These are phyloP conservation scores for Gasteruption jaculator DNA, from an alignment of 2,888 invertebrate species.

Conservation along the genomic window DNA sequence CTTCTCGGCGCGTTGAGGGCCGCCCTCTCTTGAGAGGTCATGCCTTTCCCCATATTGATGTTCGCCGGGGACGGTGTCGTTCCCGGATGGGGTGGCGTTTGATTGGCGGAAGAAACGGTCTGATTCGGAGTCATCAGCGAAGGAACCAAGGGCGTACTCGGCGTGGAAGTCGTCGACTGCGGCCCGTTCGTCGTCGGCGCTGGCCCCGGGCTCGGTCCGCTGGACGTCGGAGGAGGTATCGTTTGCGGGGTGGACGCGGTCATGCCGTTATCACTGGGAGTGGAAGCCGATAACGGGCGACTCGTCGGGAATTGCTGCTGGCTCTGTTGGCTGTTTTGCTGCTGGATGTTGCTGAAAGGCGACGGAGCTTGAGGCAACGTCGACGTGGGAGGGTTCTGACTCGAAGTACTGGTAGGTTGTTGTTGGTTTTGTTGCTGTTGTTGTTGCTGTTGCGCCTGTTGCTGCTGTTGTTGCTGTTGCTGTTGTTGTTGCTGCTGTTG, in stretches of 20 bases:
- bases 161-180: slow-evolving; percentile 49
- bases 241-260: slow-evolving; percentile 55
- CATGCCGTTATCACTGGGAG: slow-evolving; percentile 43
- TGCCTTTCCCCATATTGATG: slow-evolving; percentile 54
- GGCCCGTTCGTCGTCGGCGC: slow-evolving; percentile 46
- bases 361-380: slow-evolving; percentile 55
- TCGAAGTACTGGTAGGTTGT: slow-evolving; percentile 46
- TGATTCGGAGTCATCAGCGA: slow-evolving; percentile 60
- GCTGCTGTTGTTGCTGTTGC: slow-evolving; percentile 37
- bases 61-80: slow-evolving; percentile 48
- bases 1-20: slow-evolving; percentile 53
- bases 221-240: slow-evolving; percentile 48
- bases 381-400: slow-evolving; percentile 37
- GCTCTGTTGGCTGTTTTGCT: slow-evolving; percentile 43
- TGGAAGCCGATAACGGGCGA: slow-evolving; percentile 44
- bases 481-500: slow-evolving; percentile 45
- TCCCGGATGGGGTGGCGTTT: slow-evolving; percentile 50
- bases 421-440: slow-evolving; percentile 32
- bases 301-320: slow-evolving; percentile 49
- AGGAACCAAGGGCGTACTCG: slow-evolving; percentile 50
- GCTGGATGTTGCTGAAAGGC: slow-evolving; percentile 54
- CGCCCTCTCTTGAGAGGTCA: slow-evolving; percentile 56
- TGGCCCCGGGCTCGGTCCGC: slow-evolving; percentile 44
- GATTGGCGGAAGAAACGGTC: slow-evolving; percentile 60
- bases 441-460: slow-evolving; percentile 32